Percentiles rank a stretch among this genome's conserved stretches.
Conservation (phyloP, 2,888 invertebrate genomes). For the Caenorhabditis panamensis region DNA sequence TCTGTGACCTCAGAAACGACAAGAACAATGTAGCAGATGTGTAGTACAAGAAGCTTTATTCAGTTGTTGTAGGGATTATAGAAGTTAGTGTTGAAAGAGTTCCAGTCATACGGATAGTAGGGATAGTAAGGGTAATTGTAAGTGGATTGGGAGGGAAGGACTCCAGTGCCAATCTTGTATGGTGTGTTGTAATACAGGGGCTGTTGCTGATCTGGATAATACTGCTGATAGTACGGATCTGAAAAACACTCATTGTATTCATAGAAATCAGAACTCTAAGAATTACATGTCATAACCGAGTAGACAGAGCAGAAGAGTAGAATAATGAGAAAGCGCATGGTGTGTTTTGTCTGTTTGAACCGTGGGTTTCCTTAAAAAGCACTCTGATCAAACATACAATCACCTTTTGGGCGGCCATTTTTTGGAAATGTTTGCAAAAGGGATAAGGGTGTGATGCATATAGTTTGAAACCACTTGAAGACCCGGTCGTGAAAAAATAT, state of each 20-base stretch:
- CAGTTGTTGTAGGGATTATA: slow-evolving; percentile 50
- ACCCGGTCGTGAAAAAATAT: slow-evolving; percentile 36
- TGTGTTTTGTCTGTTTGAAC: slow-evolving; percentile 13
- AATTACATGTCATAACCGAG: neutral
- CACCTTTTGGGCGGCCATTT: slow-evolving; percentile 15
- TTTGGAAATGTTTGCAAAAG: slow-evolving; percentile 33
- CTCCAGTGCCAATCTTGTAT: slow-evolving; percentile 41
- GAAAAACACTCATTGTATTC: slow-evolving; percentile 10
- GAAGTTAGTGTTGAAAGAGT: slow-evolving; percentile 31
- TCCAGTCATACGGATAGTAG: slow-evolving; percentile 32
- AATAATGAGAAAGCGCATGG: slow-evolving; percentile 36
- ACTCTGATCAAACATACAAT: slow-evolving; percentile 35
- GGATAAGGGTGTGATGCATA: slow-evolving; percentile 53
- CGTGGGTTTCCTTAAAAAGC: slow-evolving; percentile 19
- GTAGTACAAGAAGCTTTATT: slow-evolving; percentile 32
- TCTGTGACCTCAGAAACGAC: slow-evolving; percentile 25
- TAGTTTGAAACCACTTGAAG: slow-evolving; percentile 55
- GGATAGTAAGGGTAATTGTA: slow-evolving; percentile 32
- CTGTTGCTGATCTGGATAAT: slow-evolving; percentile 1
- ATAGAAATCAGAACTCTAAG: neutral
- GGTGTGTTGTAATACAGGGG: slow-evolving; percentile 1
- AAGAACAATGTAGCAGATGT: slow-evolving; percentile 27
- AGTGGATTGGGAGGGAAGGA: slow-evolving; percentile 13
- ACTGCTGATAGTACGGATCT: slow-evolving; percentile 34
- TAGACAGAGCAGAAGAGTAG: neutral